Percentiles rank a stretch among this genome's conserved stretches.
These are phyloP conservation scores for Hyperoplus lanceolatus DNA, from an alignment of 2,797 vertebrate genomes.

Conservation along the genomic window DNA sequence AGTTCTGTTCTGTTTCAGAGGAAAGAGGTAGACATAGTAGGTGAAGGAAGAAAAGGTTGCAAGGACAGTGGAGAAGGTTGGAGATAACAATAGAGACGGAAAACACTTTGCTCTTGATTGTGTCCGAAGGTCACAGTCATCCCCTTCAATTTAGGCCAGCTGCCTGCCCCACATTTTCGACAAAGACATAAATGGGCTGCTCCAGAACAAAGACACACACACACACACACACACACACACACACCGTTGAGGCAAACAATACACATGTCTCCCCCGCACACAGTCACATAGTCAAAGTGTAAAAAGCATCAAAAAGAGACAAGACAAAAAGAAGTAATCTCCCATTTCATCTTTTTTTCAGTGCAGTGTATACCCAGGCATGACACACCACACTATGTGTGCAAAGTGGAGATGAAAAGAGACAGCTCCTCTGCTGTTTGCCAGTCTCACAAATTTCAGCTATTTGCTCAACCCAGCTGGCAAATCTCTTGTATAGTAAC, in stretches of 20 bases:
- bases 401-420: conserved; percentile 39
- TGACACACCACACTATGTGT: conserved; percentile 50
- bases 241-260: neutral
- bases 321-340: conserved; percentile 43
- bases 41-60: neutral
- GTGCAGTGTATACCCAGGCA: conserved; percentile 9
- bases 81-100: conserved; percentile 61
- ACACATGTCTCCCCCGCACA: conserved; percentile 38
- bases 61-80: conserved; percentile 41
- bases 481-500: neutral
- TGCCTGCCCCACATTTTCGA: conserved; percentile 38
- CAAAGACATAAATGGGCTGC: conserved; percentile 27
- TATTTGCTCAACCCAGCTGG: conserved; percentile 5
- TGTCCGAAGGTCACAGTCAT: conserved; percentile 74
- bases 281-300: conserved; percentile 29
- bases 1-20: conserved; percentile 20
- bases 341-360: conserved; percentile 17
- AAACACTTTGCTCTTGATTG: conserved; percentile 73
- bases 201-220: conserved; percentile 11
- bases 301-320: conserved; percentile 40
- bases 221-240: conserved; percentile 17
- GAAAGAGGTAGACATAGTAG: conserved; percentile 15
- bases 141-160: conserved; percentile 65
- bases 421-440: conserved; percentile 29
- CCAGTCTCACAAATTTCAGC: neutral